phyloP scores from a whole-genome alignment of 2,797 vertebrate genomes.

The Bryconaethiops microstoma region DNA sequence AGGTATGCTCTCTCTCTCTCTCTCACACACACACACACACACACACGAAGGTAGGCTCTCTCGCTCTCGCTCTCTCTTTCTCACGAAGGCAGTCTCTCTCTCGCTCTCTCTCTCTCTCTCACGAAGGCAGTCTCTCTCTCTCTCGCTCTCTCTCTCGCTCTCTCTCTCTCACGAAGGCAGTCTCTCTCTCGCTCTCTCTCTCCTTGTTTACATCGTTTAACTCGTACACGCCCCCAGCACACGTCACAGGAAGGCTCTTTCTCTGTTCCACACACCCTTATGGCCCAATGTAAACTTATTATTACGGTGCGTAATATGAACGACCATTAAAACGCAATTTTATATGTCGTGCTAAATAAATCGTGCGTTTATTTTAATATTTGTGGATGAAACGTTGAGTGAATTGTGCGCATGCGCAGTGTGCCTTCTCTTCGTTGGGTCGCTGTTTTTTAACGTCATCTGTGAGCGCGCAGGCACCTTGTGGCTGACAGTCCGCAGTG shows the following conservation, averaged over 20 bases:
- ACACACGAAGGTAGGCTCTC: too few relatives aligned
- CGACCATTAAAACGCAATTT: too few relatives aligned
- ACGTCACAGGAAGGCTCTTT: constrained; percentile 57
- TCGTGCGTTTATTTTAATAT: too few relatives aligned
- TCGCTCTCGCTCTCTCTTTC: too few relatives aligned
- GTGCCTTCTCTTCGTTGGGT: constrained; percentile 26
- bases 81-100: too few relatives aligned
- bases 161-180: constrained; percentile 5
- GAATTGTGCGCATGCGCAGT: too few relatives aligned
- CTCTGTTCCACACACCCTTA: background rate
- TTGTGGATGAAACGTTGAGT: too few relatives aligned
- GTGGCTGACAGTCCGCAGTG: constrained; percentile 74
- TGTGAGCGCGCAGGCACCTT: constrained; percentile 69
- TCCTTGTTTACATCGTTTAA: constrained; percentile 85
- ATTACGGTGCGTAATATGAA: too few relatives aligned
- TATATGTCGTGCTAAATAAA: too few relatives aligned
- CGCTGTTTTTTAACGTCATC: constrained; percentile 70
- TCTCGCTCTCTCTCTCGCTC: background rate
- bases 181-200: constrained; percentile 17
- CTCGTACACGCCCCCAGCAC: constrained; percentile 57
- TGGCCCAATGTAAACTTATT: background rate
- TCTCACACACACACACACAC: too few relatives aligned
- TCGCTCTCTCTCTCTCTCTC: too few relatives aligned
- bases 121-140: constrained; percentile 60
- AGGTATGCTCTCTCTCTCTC: too few relatives aligned